Base-by-base conservation (phyloP, 2,888 invertebrate genomes). In the Liodrosophila aerea region DNA sequence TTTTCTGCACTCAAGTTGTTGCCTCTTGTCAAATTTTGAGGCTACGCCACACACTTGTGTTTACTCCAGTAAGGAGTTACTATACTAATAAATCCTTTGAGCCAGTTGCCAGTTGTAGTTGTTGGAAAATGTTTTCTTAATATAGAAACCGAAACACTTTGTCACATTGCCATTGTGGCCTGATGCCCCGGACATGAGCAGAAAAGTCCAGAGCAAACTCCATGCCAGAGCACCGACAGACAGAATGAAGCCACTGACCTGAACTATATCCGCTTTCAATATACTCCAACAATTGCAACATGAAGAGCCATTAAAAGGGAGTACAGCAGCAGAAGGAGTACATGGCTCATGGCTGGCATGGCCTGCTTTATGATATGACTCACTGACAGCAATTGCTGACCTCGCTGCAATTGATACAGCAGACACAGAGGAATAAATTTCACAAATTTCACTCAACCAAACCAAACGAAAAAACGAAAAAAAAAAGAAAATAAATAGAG, bases 41-140 rank as follows among this genome's bases (percentile, higher is more conserved):
- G 3, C 5, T 22, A 22, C 22, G 22, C 22, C 22, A 2, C 22
- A 4, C 3, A 22, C 22, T 22, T 22, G 5, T 22, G 5, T 22
- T 4, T 22, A 5, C 22, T 4, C 22, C n/a, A 4, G 22, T 22
- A 2, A 4, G 22, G 2, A 2, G 22, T 22, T 22, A 66, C 40
- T 57, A 64, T 67, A 53, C 64, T 71, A 75, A 71, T 75, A 74
- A 74, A 71, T 74, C 74, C 74, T 64, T 70, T 68, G 56, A 74
- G 75, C 75, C 62, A 56, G 41, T 71, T 53, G 59, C 58, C 54
- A 22, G n/a, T 5, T 4, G 22, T 22, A 5, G 22, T 22, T 22
- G 22, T 22, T 2, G 22, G 3, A 63, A 66, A 75, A 72, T 67
- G 67, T 53, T 62, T 63, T 69, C 82, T 60, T 77, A 71, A 64